Evolutionary conservation across 2,797 vertebrate genomes (phyloP).

Genomic region (Synanceia verrucosa): DNA sequence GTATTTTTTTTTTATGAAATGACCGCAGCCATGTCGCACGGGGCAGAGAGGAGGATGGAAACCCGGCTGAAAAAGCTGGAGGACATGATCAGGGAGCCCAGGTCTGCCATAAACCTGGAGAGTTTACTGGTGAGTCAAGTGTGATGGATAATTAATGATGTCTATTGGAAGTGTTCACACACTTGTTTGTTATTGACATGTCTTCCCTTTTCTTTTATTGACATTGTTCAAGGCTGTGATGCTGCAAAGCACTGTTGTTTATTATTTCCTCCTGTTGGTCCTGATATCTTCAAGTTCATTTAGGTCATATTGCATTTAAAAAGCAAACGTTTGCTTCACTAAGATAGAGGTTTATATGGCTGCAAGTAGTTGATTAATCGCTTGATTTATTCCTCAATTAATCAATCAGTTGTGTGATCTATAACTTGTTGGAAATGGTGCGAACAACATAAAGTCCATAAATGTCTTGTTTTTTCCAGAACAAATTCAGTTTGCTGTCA

Average conservation of each 20-base stretch:
- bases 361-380: no score
- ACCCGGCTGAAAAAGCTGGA: constrained; percentile 83
- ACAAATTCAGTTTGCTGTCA: no score
- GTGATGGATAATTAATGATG: constrained; percentile 69
- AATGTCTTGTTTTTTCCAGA: no score
- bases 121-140: constrained; percentile 85
- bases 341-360: no score
- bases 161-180: constrained; percentile 18
- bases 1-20: constrained; percentile 13
- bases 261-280: background rate
- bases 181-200: background rate
- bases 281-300: no score
- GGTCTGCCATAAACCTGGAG: constrained; percentile 84
- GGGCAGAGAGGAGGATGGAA: constrained; percentile 86
- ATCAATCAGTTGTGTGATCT: no score
- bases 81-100: constrained; percentile 84
- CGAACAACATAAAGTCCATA: no score
- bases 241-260: background rate
- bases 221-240: background rate
- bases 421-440: no score
- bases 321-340: no score
- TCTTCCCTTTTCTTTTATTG: background rate
- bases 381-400: no score
- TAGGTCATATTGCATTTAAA: no score
- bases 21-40: constrained; percentile 77